Evolutionary conservation across 2,888 invertebrate genomes (phyloP), one percentile per base, ranked within the genome.

Genomic region (Troides oblongomaculatus): DNA sequence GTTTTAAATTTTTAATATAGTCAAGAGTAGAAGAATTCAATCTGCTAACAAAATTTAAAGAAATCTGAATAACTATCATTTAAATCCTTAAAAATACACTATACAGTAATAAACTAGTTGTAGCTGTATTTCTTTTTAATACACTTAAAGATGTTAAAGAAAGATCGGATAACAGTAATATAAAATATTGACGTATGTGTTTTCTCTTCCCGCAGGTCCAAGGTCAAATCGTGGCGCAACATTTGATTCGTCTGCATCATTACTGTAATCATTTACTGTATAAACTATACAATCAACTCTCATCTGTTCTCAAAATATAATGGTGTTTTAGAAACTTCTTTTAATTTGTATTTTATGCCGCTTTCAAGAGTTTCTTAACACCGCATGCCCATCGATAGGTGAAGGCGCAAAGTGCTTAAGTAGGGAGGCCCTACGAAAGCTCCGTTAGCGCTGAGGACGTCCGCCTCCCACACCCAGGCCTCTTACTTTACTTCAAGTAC

Each of bases 391-490:
- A 50, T 59, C n/a, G 18, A 59, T 56, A 21, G 64, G n/a, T 39
- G 36, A 53, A 21, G 21, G 60, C 21, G 64, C n/a, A 14, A 30
- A 53, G 3, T 60, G 23, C 60, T 25, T 18, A 36, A n/a, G 8
- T 21, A 57, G 56, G 61, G 43, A 64, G 53, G 53, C 71, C 66
- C 71, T 70, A 72, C 72, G 69, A 72, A 73, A 70, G 67, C 64
- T 59, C 74, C 70, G 75, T 77, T 75, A 76, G 72, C 74, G 72
- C 71, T 77, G 79, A 82, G 82, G 83, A 84, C 84, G 78, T 73
- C 82, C 75, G 75, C 84, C 81, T 80, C 84, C 86, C 79, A 86
- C 86, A 74, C 73, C 76, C 73, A 71, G 18, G 74, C 79, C 80
- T 82, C 80, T 78, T 77, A 78, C 76, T 78, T 79, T 77, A 76